phyloP scores from a whole-genome alignment of 2,888 invertebrate species.

The Rotaria macrura region DNA sequence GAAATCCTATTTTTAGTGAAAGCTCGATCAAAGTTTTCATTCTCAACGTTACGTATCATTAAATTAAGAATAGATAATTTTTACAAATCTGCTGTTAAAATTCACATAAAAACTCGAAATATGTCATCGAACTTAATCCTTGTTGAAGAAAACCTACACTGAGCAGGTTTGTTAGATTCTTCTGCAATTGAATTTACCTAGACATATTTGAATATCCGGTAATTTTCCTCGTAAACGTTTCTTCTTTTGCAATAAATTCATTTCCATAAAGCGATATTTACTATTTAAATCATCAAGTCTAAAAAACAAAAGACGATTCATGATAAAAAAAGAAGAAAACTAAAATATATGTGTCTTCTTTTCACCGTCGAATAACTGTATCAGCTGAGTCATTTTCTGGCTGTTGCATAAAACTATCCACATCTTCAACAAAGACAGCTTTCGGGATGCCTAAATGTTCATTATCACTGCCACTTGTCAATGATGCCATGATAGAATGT shows the following conservation, averaged over 20 bases:
- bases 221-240: slow-evolving; percentile 29
- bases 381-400: slow-evolving; percentile 26
- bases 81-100: too few species aligned
- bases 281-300: slow-evolving; percentile 21
- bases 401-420: slow-evolving; percentile 31
- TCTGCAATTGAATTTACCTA: too few species aligned
- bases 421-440: slow-evolving; percentile 34
- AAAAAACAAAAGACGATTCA: not conserved
- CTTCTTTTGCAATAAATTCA: slow-evolving; percentile 32
- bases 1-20: too few species aligned
- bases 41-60: too few species aligned
- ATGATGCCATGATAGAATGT: not conserved
- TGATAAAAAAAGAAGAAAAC: too few species aligned
- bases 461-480: not conserved
- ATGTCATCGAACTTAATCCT: too few species aligned
- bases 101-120: too few species aligned
- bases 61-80: too few species aligned
- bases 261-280: slow-evolving; percentile 34
- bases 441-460: slow-evolving; percentile 32
- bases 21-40: too few species aligned
- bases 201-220: slow-evolving; percentile 21
- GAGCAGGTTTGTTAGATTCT: too few species aligned
- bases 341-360: not conserved
- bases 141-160: too few species aligned
- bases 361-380: slow-evolving; percentile 22